Evolutionary conservation across 1,140 invertebrate species (phyloP).

Genomic region (Mesaphorura yosii): DNA sequence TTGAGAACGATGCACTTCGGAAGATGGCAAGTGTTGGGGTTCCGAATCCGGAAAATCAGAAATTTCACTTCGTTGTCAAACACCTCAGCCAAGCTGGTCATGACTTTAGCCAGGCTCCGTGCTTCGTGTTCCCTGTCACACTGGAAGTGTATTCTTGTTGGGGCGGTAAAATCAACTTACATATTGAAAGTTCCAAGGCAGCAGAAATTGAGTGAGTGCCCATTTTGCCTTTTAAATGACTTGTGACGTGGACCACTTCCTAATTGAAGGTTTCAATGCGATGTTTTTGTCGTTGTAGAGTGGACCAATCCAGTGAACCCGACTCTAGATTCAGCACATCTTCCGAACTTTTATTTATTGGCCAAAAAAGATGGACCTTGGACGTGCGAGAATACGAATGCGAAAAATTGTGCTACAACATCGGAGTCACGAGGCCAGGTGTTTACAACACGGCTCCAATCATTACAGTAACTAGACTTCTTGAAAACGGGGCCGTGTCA

Average conservation of each 20-base stretch:
- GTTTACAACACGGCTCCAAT: slow-evolving; percentile 25
- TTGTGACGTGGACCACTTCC: no score
- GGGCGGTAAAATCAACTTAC: slow-evolving; percentile 9
- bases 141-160: neutral
- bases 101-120: slow-evolving; percentile 5
- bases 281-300: no score
- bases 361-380: slow-evolving; percentile 25
- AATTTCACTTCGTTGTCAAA: slow-evolving; percentile 2
- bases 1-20: neutral
- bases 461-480: neutral
- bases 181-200: no score
- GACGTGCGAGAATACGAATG: slow-evolving; percentile 7
- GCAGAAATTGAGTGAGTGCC: no score
- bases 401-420: slow-evolving; percentile 12
- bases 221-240: no score
- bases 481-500: slow-evolving; percentile 3
- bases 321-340: no score
- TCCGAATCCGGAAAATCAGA: neutral
- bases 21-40: neutral
- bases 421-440: slow-evolving; percentile 20
- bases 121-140: slow-evolving; percentile 9
- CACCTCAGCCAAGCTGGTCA: neutral
- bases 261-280: no score
- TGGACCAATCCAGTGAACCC: no score
- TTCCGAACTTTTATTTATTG: slow-evolving; percentile 17